A percentile compares a stretch with the other conserved stretches of the same genome.
Evolutionary conservation across 2,888 invertebrate genomes (phyloP).

Genomic region (Cheilosia impressa): DNA sequence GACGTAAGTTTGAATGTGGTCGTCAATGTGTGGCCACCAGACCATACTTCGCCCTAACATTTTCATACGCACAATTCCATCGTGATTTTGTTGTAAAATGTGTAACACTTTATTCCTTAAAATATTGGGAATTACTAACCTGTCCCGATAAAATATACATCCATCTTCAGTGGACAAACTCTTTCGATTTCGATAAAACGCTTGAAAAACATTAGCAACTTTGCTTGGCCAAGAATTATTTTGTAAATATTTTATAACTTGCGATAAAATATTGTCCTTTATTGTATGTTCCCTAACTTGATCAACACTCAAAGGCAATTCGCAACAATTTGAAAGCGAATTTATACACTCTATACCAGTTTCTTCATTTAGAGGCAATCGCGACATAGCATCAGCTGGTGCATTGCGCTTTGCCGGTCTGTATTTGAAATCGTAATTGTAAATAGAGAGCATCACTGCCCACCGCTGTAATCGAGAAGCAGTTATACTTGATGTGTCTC

Average conservation of each 20-base stretch:
- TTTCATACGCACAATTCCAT: no score
- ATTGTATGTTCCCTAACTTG: background rate
- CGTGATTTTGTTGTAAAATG: background rate
- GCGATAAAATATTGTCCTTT: background rate
- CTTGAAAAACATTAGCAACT: background rate
- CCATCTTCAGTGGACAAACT: background rate
- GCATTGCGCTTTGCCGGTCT: background rate
- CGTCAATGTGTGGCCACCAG: no score
- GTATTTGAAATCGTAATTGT: background rate
- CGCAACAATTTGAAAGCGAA: background rate
- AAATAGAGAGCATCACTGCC: background rate
- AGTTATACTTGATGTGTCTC: no score
- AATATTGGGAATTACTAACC: background rate
- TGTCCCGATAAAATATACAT: background rate
- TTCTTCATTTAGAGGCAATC: background rate
- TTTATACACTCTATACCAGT: constrained; percentile 3
- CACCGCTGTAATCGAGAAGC: no score
- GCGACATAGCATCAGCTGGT: constrained; percentile 4
- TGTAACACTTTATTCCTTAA: background rate
- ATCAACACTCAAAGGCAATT: background rate
- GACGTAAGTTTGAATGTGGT: no score
- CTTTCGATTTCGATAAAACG: background rate
- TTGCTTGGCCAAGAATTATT: no score
- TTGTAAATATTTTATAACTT: background rate
- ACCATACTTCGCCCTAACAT: no score